phyloP scores from a whole-genome alignment of 2,113 vertebrate species.

The Limnothrissa miodon region DNA sequence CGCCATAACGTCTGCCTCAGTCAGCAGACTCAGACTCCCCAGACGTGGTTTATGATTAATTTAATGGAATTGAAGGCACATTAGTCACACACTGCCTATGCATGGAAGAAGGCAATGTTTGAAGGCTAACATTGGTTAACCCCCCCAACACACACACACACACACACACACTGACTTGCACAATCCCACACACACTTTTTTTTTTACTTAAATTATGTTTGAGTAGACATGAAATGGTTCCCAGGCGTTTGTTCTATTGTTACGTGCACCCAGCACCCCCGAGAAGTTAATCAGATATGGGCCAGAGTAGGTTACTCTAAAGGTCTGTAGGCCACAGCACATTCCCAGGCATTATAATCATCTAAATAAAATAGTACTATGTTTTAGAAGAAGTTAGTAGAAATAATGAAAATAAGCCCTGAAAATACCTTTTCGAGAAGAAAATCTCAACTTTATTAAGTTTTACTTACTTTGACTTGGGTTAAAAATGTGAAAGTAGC shows the following conservation, averaged over 20 bases:
- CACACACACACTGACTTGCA: too few species aligned
- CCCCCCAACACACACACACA: background rate
- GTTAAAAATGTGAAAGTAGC: too few species aligned
- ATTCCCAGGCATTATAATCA: background rate
- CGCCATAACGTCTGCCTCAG: too few species aligned
- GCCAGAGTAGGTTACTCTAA: background rate
- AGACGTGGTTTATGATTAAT: background rate
- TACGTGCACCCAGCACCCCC: background rate
- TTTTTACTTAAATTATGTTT: background rate
- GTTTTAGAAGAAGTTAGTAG: too few species aligned
- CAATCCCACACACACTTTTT: too few species aligned
- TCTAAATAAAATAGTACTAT: background rate
- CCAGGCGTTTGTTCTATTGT: background rate
- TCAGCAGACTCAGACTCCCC: background rate
- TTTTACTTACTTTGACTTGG: too few species aligned
- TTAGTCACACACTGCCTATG: background rate
- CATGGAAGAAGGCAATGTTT: background rate
- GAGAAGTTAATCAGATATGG: background rate
- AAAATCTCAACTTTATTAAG: too few species aligned
- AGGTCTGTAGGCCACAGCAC: background rate
- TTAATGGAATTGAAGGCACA: background rate
- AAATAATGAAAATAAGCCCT: too few species aligned
- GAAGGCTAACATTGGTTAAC: background rate
- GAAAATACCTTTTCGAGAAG: too few species aligned
- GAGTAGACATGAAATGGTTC: background rate